These are phyloP conservation scores for Hybos culiciformis DNA, from an alignment of 2,888 invertebrate species.

Conservation along the genomic window DNA sequence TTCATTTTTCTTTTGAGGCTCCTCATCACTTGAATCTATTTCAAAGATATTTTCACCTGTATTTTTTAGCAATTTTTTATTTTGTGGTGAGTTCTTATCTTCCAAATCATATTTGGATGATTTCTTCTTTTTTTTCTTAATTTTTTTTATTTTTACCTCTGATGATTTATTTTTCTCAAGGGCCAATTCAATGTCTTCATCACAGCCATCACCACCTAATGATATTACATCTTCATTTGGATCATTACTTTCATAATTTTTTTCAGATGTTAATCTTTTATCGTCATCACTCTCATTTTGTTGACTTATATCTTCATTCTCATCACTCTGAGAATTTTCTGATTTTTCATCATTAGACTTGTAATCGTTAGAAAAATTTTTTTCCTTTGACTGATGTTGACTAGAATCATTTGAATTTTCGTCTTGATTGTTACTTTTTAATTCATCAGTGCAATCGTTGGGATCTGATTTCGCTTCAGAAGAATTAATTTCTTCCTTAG, in stretches of 20 bases:
- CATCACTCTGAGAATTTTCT: constrained; percentile 31
- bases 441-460: too few relatives aligned
- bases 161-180: constrained; percentile 30
- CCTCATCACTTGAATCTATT: too few relatives aligned
- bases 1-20: too few relatives aligned
- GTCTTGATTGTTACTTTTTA: background rate
- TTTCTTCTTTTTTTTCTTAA: background rate
- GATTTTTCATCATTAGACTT: constrained; percentile 18
- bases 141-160: constrained; percentile 13
- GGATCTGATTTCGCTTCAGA: too few relatives aligned
- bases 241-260: constrained; percentile 26
- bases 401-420: background rate
- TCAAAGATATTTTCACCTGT: too few relatives aligned
- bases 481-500: too few relatives aligned
- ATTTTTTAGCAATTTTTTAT: too few relatives aligned
- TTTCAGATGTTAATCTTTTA: constrained; percentile 31
- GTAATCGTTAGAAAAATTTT: background rate
- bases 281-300: constrained; percentile 32
- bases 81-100: too few relatives aligned
- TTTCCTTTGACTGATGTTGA: background rate
- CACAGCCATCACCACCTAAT: constrained; percentile 31
- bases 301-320: constrained; percentile 27
- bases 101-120: too few relatives aligned
- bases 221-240: constrained; percentile 32
- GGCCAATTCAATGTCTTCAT: constrained; percentile 29